Percentiles rank a stretch among this genome's conserved stretches.
Conservation (phyloP, 2,797 vertebrate species). For the Catostomus latipinnis region DNA sequence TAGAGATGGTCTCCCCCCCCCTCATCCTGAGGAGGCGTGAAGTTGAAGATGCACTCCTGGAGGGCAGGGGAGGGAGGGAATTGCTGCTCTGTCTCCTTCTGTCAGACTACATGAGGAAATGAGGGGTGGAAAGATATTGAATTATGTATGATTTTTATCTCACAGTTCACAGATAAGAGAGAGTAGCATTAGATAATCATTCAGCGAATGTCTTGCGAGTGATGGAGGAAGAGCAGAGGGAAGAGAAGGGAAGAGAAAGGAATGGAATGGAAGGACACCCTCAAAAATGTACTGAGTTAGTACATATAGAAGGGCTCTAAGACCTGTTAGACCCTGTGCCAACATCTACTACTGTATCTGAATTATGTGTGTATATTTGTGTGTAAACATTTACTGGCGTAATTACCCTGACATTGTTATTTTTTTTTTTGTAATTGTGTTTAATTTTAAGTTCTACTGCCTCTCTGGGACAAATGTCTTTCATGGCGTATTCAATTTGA, state of each 20-base stretch:
- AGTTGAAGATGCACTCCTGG: constrained; percentile 43
- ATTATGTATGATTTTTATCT: constrained; percentile 64
- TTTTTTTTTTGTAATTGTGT: constrained; percentile 24
- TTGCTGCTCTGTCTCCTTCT: constrained; percentile 46
- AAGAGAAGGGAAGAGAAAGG: constrained; percentile 22
- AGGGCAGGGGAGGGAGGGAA: constrained; percentile 14
- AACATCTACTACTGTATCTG: background rate
- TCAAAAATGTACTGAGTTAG: constrained; percentile 34
- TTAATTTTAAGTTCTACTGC: constrained; percentile 2
- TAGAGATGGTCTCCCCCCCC: constrained; percentile 49
- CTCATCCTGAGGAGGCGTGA: constrained; percentile 44
- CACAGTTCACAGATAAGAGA: constrained; percentile 60
- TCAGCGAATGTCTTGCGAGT: constrained; percentile 37
- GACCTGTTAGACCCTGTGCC: background rate
- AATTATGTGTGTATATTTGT: background rate
- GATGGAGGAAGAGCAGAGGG: background rate
- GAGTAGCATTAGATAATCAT: constrained; percentile 58
- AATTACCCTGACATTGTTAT: constrained; percentile 27
- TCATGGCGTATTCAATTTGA: constrained; percentile 71
- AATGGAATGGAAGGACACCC: constrained; percentile 5
- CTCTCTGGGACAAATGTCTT: constrained; percentile 71
- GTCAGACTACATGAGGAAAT: constrained; percentile 50
- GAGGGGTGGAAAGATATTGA: constrained; percentile 55
- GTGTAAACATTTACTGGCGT: constrained; percentile 7
- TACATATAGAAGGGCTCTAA: background rate